These are phyloP conservation scores for Psammodynastes pulverulentus DNA, from an alignment of 2,113 vertebrate species.

Conservation along the genomic window DNA sequence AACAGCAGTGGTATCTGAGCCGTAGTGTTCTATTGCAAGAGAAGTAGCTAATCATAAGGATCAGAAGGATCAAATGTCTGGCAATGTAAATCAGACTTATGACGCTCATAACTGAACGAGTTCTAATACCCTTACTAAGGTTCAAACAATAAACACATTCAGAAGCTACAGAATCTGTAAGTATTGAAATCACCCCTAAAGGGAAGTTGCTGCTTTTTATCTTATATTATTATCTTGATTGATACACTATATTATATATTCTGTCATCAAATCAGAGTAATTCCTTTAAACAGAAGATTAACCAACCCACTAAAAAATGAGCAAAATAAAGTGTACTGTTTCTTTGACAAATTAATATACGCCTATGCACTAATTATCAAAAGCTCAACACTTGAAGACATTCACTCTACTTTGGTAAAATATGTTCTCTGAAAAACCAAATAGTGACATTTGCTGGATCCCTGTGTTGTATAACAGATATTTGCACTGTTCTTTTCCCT, in stretches of 20 bases:
- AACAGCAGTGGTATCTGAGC: background rate
- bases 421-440: constrained; percentile 50
- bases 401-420: constrained; percentile 54
- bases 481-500: constrained; percentile 17
- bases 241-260: constrained; percentile 17
- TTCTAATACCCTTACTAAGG: background rate
- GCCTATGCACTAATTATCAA: constrained; percentile 54
- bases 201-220: constrained; percentile 27
- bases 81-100: background rate
- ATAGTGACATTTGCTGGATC: constrained; percentile 54
- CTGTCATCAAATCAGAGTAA: constrained; percentile 30
- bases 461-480: constrained; percentile 58
- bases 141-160: background rate
- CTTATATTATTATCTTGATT: constrained; percentile 8
- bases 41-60: background rate
- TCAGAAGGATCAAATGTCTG: background rate
- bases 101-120: background rate
- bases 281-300: constrained; percentile 39
- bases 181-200: background rate
- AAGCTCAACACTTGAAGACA: constrained; percentile 46
- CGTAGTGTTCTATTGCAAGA: background rate
- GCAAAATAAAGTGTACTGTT: constrained; percentile 43
- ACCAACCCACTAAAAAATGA: constrained; percentile 43
- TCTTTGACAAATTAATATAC: constrained; percentile 67
- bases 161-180: background rate